Conservation (phyloP, 2,113 vertebrate species). For the Hiodon tergisus region DNA sequence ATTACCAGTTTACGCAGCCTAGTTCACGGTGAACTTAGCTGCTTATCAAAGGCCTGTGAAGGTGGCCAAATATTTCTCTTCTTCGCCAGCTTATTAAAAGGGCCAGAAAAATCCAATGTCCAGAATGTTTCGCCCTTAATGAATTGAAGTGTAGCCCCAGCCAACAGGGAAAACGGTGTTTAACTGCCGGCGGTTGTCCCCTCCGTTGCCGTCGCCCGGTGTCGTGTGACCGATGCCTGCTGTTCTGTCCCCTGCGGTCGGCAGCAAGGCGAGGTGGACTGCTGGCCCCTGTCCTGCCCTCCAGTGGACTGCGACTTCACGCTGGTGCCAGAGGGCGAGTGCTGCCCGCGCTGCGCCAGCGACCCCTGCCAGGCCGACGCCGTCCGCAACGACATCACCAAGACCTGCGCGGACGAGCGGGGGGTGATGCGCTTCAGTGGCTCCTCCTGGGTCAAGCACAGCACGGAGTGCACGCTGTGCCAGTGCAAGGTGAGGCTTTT, state of each 20-base stretch:
- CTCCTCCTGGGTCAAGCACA: conserved; percentile 94
- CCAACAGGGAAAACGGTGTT: conserved; percentile 31
- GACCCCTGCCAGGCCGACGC: conserved; percentile 81
- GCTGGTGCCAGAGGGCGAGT: conserved; percentile 65
- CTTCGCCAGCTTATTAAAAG: conserved; percentile 35
- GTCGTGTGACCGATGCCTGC: too few relatives aligned
- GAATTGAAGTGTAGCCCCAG: conserved; percentile 42
- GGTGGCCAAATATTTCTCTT: conserved; percentile 32
- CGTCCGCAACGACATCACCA: conserved; percentile 90
- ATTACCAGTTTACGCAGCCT: too few relatives aligned
- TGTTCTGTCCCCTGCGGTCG: background rate
- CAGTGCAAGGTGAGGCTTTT: conserved; percentile 85
- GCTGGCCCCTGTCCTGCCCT: conserved; percentile 73
- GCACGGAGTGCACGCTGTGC: conserved; percentile 93
- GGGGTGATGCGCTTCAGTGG: conserved; percentile 87
- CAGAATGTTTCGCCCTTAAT: conserved; percentile 35
- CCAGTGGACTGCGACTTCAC: conserved; percentile 74
- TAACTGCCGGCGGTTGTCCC: too few relatives aligned
- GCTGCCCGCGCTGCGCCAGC: conserved; percentile 65
- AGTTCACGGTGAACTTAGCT: conserved; percentile 33
- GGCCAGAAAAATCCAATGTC: conserved; percentile 45
- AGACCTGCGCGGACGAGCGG: conserved; percentile 89
- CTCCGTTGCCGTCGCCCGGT: too few relatives aligned
- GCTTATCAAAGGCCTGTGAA: conserved; percentile 28
- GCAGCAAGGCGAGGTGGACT: conserved; percentile 84